phyloP scores from a whole-genome alignment of 2,797 vertebrate genomes.

The Meda fulgida region DNA sequence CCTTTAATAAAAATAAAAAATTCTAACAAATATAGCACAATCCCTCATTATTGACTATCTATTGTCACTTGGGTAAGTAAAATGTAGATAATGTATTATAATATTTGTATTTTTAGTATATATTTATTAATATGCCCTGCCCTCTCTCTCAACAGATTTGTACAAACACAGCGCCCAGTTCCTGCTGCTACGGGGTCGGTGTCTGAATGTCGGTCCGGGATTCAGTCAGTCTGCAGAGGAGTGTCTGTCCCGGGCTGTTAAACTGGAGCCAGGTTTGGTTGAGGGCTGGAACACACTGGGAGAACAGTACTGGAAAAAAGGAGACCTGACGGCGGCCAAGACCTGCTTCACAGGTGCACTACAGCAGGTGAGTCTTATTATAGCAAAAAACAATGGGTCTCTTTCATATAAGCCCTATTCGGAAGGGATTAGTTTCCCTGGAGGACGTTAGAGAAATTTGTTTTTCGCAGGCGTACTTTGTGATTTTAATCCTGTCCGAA shows the following conservation, averaged over 20 bases:
- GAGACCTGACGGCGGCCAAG: constrained; percentile 83
- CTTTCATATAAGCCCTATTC: background rate
- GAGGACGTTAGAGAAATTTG: background rate
- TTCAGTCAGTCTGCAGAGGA: constrained; percentile 83
- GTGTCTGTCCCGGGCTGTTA: constrained; percentile 87
- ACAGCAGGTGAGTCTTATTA: constrained; percentile 77
- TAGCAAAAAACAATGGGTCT: background rate
- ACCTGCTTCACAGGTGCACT: constrained; percentile 90
- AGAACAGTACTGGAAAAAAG: constrained; percentile 94
- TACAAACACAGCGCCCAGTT: constrained; percentile 80
- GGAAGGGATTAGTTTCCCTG: background rate
- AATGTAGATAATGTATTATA: background rate
- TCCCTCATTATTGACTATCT: background rate
- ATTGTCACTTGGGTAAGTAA: background rate
- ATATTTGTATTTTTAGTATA: background rate
- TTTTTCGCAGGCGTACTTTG: background rate
- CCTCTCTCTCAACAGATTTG: constrained; percentile 67
- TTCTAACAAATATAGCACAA: background rate
- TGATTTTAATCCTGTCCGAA: background rate
- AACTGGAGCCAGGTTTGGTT: constrained; percentile 86
- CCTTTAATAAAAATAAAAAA: too few relatives aligned
- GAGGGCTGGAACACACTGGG: constrained; percentile 92
- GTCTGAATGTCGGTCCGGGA: constrained; percentile 81
- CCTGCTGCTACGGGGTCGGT: constrained; percentile 85
- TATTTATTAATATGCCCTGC: background rate